These are phyloP conservation scores for Ailuropoda melanoleuca DNA, from an alignment of 2,113 vertebrate species.

Conservation along the genomic window DNA sequence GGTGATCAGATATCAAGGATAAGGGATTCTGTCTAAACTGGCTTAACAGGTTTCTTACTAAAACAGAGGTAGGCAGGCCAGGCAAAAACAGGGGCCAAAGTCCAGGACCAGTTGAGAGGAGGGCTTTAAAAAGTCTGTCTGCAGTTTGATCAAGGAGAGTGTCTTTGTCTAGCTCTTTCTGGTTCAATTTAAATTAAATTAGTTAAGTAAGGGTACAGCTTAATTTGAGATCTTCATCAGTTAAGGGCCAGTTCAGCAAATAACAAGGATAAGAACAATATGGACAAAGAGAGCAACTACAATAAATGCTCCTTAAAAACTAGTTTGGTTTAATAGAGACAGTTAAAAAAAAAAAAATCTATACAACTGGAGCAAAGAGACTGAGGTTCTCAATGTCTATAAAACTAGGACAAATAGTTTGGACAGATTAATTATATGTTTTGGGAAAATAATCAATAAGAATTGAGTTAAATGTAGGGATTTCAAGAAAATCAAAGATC, in stretches of 20 bases:
- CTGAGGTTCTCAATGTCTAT: neutral
- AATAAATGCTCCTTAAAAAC: neutral
- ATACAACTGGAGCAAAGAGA: neutral
- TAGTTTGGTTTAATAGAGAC: neutral
- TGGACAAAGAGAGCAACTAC: neutral
- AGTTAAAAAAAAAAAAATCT: neutral
- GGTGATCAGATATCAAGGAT: neutral
- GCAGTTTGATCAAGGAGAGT: neutral
- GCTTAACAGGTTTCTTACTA: neutral
- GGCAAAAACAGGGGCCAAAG: neutral
- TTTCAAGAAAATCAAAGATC: neutral
- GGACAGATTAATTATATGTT: neutral
- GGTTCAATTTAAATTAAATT: neutral
- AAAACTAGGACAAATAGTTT: neutral
- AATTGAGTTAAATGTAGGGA: neutral
- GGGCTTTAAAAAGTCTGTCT: neutral
- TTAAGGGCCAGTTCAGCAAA: neutral
- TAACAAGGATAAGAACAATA: neutral
- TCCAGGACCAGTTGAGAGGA: neutral
- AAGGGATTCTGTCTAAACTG: neutral
- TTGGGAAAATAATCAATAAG: neutral
- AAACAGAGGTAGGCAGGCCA: neutral
- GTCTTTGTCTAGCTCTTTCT: neutral
- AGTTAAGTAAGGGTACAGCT: neutral
- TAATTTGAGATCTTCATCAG: neutral